Base-by-base conservation (phyloP, 2,113 vertebrate genomes). In the Oostethus manadensis region DNA sequence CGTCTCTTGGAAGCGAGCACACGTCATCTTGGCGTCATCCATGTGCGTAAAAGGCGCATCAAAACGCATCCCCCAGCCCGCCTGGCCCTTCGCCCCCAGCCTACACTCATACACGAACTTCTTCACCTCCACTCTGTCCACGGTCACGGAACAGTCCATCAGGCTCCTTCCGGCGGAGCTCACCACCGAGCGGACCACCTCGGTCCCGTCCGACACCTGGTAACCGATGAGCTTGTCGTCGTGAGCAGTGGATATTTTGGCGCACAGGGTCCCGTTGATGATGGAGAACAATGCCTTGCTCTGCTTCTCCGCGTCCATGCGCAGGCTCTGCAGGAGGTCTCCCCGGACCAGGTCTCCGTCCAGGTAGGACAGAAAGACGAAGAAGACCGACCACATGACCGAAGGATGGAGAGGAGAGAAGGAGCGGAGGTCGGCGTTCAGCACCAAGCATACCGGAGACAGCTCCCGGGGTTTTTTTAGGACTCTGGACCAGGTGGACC, bases 361-460 rank as follows among this genome's bases (percentile, higher is more conserved):
- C 60, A 87, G 55, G 50, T 86, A 91, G 50, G 87, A 90, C 82
- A 91, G 82, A 49, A 90, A 83, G 29, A 90, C 77, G 15, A 90
- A 84, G 54, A 90, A 65, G 21, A 91, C 75, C 7, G 87, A 87
- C 89, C 89, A 89, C 91, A 92, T 92, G 54, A 68, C 79, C 60
- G 68, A 16, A 62, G 54, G 33, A 58, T 66, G 54, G 3, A 48
- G 21, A 58, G 68, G 47, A 72, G 66, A 66, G 67, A 26, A 11
- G 38, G 55, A 17, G 33, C 29, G 29, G 17, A 4, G 66, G 48
- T 70, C 64, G 64, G 62, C 78, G 80, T 90, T 92, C 90, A 90
- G 91, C 91, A 92, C 90, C 90, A 86, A 82, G 40, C 74, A 66
- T 50, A 46, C 67, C 44, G 67, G 77, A 89, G 91, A 91, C 89